Evolutionary conservation across 2,113 vertebrate genomes (phyloP).

Genomic region (Corapipo altera): DNA sequence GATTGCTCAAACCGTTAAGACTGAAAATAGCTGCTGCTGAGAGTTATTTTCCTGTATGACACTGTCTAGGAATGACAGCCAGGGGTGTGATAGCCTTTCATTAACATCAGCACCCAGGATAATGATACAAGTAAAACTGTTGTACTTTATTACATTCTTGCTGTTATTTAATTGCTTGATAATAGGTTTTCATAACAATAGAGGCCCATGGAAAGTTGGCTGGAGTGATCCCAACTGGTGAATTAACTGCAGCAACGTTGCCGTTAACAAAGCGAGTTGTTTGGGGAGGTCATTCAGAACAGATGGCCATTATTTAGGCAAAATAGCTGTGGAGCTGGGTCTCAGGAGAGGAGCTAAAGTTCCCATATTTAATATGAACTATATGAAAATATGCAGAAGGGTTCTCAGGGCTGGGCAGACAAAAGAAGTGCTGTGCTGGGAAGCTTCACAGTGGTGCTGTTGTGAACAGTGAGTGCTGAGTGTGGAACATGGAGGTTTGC

Average conservation of each 20-base stretch:
- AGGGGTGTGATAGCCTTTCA: slow-evolving; percentile 59
- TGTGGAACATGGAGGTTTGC: neutral
- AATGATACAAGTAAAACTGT: slow-evolving; percentile 50
- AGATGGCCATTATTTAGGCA: slow-evolving; percentile 68
- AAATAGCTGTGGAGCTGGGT: neutral
- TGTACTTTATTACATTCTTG: slow-evolving; percentile 61
- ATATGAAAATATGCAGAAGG: neutral
- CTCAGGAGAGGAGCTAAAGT: slow-evolving; percentile 3
- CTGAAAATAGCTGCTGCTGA: slow-evolving; percentile 31
- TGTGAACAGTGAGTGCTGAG: neutral
- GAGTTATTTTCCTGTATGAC: slow-evolving; percentile 20
- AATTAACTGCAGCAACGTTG: slow-evolving; percentile 34
- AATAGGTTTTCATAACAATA: slow-evolving; percentile 63
- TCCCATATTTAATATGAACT: slow-evolving; percentile 36
- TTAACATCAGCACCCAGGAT: slow-evolving; percentile 68
- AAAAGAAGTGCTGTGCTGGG: neutral
- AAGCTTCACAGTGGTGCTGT: neutral
- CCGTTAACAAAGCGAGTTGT: slow-evolving; percentile 5
- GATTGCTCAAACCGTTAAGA: slow-evolving; percentile 24
- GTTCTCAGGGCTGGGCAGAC: slow-evolving; percentile 12
- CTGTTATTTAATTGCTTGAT: slow-evolving; percentile 68
- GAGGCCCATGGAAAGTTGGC: slow-evolving; percentile 53
- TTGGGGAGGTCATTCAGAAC: slow-evolving; percentile 55
- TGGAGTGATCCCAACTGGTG: slow-evolving; percentile 39
- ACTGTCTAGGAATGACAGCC: slow-evolving; percentile 28